These are phyloP conservation scores for Alloscopus bannaensis DNA, from an alignment of 2,888 invertebrate species.

Conservation along the genomic window DNA sequence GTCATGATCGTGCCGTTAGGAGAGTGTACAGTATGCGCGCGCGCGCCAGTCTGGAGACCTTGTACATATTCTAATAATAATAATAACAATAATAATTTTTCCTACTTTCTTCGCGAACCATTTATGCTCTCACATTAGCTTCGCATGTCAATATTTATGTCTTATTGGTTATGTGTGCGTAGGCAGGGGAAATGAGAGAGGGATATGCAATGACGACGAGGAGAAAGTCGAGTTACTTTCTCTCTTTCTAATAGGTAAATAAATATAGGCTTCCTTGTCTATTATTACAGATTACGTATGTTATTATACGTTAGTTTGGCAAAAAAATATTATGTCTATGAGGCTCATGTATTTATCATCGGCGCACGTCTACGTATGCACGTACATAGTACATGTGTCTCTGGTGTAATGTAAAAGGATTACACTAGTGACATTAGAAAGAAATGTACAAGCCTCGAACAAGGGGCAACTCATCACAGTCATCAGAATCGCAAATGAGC, in stretches of 20 bases:
- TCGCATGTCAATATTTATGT: no score
- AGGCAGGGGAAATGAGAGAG: background rate
- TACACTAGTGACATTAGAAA: background rate
- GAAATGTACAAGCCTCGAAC: background rate
- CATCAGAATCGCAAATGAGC: constrained; percentile 47
- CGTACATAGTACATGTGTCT: background rate
- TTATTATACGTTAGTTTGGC: no score
- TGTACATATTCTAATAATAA: no score
- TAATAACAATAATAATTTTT: no score
- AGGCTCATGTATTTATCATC: no score
- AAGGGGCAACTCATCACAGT: constrained; percentile 14
- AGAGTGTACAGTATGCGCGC: no score
- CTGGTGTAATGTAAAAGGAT: background rate
- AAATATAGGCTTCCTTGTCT: background rate
- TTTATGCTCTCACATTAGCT: no score
- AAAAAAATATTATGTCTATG: no score
- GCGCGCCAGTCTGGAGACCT: no score
- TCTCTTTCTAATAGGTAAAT: background rate
- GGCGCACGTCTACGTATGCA: no score
- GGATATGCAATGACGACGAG: background rate
- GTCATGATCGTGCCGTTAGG: no score
- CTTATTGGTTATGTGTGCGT: background rate
- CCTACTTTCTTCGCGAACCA: no score
- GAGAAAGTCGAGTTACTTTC: background rate
- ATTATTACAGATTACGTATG: background rate